Conservation (phyloP, 2,113 vertebrate genomes). For the Tretioscincus oriximinensis region DNA sequence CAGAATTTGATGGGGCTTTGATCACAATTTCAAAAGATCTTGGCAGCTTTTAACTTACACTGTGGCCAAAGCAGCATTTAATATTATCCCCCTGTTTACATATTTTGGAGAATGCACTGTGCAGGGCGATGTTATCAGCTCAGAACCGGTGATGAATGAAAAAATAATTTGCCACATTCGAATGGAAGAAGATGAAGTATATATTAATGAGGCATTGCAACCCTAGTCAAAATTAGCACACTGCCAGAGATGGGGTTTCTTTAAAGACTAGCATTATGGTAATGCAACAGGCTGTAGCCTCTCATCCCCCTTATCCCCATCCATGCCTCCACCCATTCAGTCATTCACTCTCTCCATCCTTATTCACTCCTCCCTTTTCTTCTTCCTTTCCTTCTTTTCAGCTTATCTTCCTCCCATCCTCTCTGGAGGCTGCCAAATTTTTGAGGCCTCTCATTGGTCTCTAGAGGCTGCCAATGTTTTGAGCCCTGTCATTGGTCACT, state of each 20-base stretch:
- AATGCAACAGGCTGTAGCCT: too few relatives aligned
- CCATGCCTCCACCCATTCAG: too few relatives aligned
- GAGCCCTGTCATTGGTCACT: too few relatives aligned
- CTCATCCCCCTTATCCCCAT: too few relatives aligned
- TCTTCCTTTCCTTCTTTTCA: too few relatives aligned
- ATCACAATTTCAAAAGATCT: background rate
- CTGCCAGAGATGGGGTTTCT: background rate
- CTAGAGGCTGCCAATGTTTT: too few relatives aligned
- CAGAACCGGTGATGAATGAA: background rate
- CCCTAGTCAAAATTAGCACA: conserved; percentile 34
- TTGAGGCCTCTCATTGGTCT: too few relatives aligned
- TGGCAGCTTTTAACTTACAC: background rate
- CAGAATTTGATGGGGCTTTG: background rate
- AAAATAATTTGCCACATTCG: background rate
- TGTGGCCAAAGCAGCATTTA: background rate
- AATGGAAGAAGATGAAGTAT: background rate
- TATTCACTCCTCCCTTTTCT: too few relatives aligned
- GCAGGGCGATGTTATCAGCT: background rate
- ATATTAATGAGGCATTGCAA: conserved; percentile 6
- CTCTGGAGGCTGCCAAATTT: too few relatives aligned
- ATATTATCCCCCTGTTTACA: background rate
- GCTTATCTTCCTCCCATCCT: too few relatives aligned
- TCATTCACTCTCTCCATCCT: too few relatives aligned
- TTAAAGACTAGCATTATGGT: too few relatives aligned
- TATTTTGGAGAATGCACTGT: background rate